These are phyloP conservation scores for Steinernema feltiae DNA, from an alignment of 1,140 invertebrate genomes.

Conservation along the genomic window DNA sequence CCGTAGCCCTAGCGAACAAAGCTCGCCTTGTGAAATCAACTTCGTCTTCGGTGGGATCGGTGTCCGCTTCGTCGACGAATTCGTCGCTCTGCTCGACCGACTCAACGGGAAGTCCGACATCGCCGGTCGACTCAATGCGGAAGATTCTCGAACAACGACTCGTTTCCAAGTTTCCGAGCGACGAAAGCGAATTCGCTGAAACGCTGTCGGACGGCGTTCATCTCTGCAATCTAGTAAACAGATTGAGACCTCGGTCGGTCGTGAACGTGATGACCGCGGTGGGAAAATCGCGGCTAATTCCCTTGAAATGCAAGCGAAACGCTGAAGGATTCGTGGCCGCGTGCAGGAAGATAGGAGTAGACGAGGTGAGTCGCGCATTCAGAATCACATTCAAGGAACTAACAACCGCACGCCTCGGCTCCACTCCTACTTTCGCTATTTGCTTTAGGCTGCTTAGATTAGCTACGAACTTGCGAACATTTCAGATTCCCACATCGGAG, in stretches of 20 bases:
- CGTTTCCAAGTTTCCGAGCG: not conserved
- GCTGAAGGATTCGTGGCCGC: conserved; percentile 20
- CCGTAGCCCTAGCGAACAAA: not conserved
- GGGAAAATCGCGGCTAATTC: conserved; percentile 1
- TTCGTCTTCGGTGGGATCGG: not conserved
- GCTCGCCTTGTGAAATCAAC: not conserved
- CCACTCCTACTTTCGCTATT: conserved; percentile 4
- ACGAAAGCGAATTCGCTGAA: not conserved
- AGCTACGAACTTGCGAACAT: not conserved
- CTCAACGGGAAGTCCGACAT: not conserved
- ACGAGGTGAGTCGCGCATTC: not conserved
- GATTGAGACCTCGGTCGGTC: conserved; percentile 10
- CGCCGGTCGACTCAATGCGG: not conserved
- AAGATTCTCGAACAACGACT: conserved; percentile 2
- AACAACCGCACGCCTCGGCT: not conserved
- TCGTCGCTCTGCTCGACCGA: conserved; percentile 5
- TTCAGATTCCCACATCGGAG: not conserved
- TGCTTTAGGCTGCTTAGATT: not conserved
- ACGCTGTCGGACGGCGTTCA: conserved; percentile 23
- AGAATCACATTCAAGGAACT: not conserved
- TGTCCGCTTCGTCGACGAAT: conserved; percentile 1
- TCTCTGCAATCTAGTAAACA: conserved; percentile 21
- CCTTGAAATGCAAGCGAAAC: conserved; percentile 19
- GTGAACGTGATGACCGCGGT: conserved; percentile 16
- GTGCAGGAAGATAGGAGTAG: conserved; percentile 19